A percentile compares a stretch with the other conserved stretches of the same genome.
These are phyloP conservation scores for Acanthisitta chloris DNA, from an alignment of 2,113 vertebrate genomes.

Conservation along the genomic window DNA sequence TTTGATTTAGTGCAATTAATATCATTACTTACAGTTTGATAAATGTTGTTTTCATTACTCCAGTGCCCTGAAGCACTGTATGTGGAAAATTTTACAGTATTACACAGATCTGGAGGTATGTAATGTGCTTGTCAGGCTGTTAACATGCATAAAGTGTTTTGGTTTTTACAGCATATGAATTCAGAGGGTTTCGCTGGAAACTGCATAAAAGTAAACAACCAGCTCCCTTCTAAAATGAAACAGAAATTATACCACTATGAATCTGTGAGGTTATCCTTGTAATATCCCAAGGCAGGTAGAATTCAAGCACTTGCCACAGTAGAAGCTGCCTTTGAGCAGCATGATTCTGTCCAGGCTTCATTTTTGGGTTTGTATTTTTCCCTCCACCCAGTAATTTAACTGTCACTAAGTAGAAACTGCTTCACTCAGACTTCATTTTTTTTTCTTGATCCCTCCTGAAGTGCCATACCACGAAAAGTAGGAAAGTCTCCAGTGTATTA, in stretches of 20 bases:
- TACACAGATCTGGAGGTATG: neutral
- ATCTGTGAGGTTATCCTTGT: neutral
- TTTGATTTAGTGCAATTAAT: slow-evolving; percentile 47
- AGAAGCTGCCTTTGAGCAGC: neutral
- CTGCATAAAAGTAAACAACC: neutral
- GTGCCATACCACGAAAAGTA: neutral
- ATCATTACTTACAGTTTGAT: slow-evolving; percentile 13
- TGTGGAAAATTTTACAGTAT: neutral
- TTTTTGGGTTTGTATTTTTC: neutral
- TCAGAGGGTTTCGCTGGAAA: slow-evolving; percentile 5
- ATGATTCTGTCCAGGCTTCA: neutral
- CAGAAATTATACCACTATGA: neutral
- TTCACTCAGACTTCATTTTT: neutral
- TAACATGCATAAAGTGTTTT: neutral
- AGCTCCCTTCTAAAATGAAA: neutral
- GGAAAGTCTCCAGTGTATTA: neutral
- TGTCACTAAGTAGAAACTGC: neutral
- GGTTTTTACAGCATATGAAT: neutral
- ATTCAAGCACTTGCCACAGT: neutral
- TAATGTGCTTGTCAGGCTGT: neutral
- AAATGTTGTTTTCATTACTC: slow-evolving; percentile 31
- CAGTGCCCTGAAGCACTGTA: neutral
- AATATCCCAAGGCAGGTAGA: neutral
- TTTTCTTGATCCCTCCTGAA: neutral
- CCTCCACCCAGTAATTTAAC: neutral